Evolutionary conservation across 1,140 invertebrate species (phyloP), one percentile per base, ranked within the genome.

Genomic region (Neoseiulus cucumeris): DNA sequence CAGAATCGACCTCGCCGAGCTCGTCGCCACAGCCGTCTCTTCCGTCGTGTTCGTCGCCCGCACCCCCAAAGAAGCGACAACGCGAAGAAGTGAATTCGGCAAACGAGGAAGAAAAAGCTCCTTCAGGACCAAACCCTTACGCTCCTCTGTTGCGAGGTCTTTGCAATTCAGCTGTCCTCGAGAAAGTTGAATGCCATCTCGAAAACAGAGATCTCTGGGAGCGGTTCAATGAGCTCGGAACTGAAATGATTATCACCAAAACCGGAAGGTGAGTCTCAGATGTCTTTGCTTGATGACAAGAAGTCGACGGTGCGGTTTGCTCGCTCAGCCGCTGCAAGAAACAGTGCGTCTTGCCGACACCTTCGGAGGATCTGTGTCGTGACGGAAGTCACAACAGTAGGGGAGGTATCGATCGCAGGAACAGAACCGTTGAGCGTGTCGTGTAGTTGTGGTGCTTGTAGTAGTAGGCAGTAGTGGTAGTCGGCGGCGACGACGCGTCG

Each of bases 161-260:
- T 17, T 59, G 51, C 51, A 59, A 59, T 25, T 29, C 25, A 25
- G 25, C 51, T 2, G 51, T 20, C 1, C 51, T 59, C 2, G 51
- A 59, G 9, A 59, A 59, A 25, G 70, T 73, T 42, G 67, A 72
- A 51, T 75, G 74, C 67, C 72, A 72, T 66, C 69, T 82, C 64
- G 80, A 82, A 69, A 75, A 76, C 22, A 76, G 72, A 64, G 69
- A 75, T 12, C 70, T 79, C 33, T 79, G 78, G 78, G 74, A 91
- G 76, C 89, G 91, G 76, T 96, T 96, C 78, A 88, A 93, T 75
- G 85, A 90, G 65, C 78, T 93, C 45, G 89, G 90, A 67, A 95
- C 91, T 0, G 92, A 96, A 76, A 96, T 96, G 92, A 95, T 96
- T 76, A 95, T 96, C 76, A 96, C 92, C 17, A 95, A 95, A 79